Percentiles rank a stretch among this genome's conserved stretches.
Conservation (phyloP, 1,140 invertebrate species). For the Charaxes varanes region DNA sequence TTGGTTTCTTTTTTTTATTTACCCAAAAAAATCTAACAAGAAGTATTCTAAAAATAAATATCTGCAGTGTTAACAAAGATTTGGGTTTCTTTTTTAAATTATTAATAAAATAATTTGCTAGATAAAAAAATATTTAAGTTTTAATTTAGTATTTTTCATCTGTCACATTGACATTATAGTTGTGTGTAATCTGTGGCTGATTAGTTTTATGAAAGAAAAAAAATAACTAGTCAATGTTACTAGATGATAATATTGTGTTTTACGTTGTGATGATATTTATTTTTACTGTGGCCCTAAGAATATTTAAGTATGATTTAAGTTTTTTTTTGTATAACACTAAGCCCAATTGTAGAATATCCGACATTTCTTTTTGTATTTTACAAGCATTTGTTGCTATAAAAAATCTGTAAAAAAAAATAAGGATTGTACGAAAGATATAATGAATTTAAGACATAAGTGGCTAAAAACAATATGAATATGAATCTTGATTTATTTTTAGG, state of each 20-base stretch:
- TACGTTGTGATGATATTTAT: conserved; percentile 46
- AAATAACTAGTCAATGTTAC: conserved; percentile 45
- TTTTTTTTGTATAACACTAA: conserved; percentile 15
- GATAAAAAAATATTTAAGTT: background rate
- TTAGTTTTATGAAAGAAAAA: conserved; percentile 17
- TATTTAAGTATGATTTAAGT: conserved; percentile 12
- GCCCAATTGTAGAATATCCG: conserved; percentile 3
- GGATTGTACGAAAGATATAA: conserved; percentile 1
- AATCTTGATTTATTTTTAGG: too few relatives aligned
- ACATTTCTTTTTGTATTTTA: background rate
- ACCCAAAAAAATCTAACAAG: too few relatives aligned
- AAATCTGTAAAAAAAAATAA: background rate
- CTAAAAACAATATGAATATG: too few relatives aligned
- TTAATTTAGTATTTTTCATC: background rate
- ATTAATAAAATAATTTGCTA: too few relatives aligned
- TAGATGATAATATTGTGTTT: conserved; percentile 39
- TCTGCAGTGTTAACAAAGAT: too few relatives aligned
- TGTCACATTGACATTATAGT: conserved; percentile 6
- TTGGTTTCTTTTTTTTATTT: too few relatives aligned
- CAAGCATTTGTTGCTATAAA: background rate
- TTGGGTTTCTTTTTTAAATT: too few relatives aligned
- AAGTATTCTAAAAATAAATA: too few relatives aligned
- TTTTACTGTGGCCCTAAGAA: conserved; percentile 21
- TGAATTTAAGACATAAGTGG: too few relatives aligned
- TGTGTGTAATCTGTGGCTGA: background rate